Conservation (phyloP, 2,888 invertebrate species). For the Thymelicus acteon region DNA sequence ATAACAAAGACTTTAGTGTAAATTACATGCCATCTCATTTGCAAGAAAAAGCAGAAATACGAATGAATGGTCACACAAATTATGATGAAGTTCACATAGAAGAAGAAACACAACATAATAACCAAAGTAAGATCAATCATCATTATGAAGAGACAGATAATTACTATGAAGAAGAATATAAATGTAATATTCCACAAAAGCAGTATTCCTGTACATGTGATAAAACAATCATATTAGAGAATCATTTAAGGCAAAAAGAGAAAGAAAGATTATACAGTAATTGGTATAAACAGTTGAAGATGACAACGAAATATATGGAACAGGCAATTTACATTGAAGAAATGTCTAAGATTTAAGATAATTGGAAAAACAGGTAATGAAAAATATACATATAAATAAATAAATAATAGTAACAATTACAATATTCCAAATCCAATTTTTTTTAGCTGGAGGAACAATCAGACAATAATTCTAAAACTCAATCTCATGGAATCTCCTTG, state of each 20-base stretch:
- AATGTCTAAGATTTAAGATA: conserved; percentile 56
- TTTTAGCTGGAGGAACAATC: no score
- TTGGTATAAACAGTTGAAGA: conserved; percentile 69
- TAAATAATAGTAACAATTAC: no score
- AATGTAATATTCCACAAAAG: conserved; percentile 4
- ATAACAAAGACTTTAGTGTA: not conserved
- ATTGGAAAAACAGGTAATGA: no score
- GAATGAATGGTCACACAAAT: not conserved
- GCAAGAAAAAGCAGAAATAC: not conserved
- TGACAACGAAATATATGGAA: conserved; percentile 61
- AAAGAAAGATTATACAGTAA: conserved; percentile 36
- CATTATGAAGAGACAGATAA: not conserved
- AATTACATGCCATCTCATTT: not conserved
- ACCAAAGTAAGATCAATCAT: not conserved
- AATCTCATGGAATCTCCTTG: no score
- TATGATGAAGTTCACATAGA: no score
- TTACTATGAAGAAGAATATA: not conserved
- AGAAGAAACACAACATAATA: not conserved
- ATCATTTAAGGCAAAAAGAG: conserved; percentile 10
- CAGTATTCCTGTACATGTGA: conserved; percentile 6
- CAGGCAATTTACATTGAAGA: conserved; percentile 64
- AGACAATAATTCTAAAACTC: no score
- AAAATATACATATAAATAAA: no score
- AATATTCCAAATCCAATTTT: no score
- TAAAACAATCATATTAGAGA: conserved; percentile 17